A percentile compares a stretch with the other conserved stretches of the same genome.
Evolutionary conservation across 2,113 vertebrate genomes (phyloP).

Genomic region (Macrotis lagotis): DNA sequence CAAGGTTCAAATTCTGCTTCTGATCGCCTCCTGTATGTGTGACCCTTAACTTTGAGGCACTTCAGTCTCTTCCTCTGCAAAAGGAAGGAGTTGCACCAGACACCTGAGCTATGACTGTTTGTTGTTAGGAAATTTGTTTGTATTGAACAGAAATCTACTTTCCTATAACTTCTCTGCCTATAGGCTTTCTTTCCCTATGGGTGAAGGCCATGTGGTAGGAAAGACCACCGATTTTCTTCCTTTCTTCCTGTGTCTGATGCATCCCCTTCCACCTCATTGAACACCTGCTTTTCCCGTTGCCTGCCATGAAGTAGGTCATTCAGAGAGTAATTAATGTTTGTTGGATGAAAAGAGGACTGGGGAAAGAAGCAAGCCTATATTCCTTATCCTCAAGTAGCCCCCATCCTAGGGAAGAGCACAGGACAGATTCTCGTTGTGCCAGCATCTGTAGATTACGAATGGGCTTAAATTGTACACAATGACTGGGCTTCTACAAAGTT

Average conservation of each 20-base stretch:
- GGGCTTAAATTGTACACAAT: not conserved
- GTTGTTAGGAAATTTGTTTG: not conserved
- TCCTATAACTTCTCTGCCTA: not conserved
- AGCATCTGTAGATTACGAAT: not conserved
- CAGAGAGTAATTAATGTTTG: not conserved
- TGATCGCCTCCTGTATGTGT: not conserved
- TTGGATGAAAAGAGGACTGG: not conserved
- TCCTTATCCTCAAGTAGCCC: not conserved
- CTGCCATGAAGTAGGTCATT: not conserved
- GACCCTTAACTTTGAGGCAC: not conserved
- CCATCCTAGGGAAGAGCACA: not conserved
- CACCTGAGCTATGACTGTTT: not conserved
- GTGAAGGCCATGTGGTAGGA: not conserved
- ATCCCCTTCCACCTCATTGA: not conserved
- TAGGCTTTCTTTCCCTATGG: not conserved
- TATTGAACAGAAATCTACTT: not conserved
- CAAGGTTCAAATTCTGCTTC: not conserved
- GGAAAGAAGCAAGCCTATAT: not conserved
- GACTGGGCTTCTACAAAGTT: not conserved
- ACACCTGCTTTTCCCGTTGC: not conserved
- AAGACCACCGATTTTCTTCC: not conserved
- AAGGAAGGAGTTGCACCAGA: not conserved
- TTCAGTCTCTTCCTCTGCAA: not conserved
- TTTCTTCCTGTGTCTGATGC: not conserved
- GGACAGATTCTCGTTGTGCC: not conserved